Base-by-base conservation (phyloP, 1,140 invertebrate genomes). In the Drosophila pruinosa region DNA sequence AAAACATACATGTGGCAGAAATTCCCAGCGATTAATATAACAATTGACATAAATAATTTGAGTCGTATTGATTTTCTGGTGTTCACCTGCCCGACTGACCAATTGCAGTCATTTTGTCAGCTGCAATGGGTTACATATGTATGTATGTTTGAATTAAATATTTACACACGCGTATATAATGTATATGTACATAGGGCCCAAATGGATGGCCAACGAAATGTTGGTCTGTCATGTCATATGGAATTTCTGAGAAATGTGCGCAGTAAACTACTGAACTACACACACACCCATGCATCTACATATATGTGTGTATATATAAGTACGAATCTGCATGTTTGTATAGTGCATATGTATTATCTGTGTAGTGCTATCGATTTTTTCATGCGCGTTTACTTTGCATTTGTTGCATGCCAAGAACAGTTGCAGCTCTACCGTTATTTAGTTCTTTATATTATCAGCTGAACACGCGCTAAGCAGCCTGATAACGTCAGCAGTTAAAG, bases 291-390 rank as follows among this genome's bases (percentile, higher is more conserved):
- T 4, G 17, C 17, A 31, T n/a, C 7, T 10, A 45, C 1, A 36
- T 24, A 7, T 57, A 41, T 14, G 17, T 14, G 26, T 24, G 38
- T 31, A 21, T 22, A 10, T 48, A 24, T 34, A n/a, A n/a, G n/a
- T n/a, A n/a, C n/a, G n/a, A n/a, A n/a, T n/a, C n/a, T 34, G 31
- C n/a, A n/a, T n/a, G 31, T 34, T 12, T 34, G 12, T 34, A 34
- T 34, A 34, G 31, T 34, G 31, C 3, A 34, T 17, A 21, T 48
- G 48, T 63, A 39, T 24, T 64, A 53, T 63, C 48, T 52, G 24
- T 80, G 68, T 72, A 73, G 73, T 63, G 56, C 10, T 80, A 86
- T 85, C 63, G 80, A 86, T 85, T 86, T 85, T 83, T 83, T 58
- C 56, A 17, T 73, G 48, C 28, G 15, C 39, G 50, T 47, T 63